Evolutionary conservation across 2,888 invertebrate genomes (phyloP), one percentile per base, ranked within the genome.

Genomic region (Incurvaria masculella): DNA sequence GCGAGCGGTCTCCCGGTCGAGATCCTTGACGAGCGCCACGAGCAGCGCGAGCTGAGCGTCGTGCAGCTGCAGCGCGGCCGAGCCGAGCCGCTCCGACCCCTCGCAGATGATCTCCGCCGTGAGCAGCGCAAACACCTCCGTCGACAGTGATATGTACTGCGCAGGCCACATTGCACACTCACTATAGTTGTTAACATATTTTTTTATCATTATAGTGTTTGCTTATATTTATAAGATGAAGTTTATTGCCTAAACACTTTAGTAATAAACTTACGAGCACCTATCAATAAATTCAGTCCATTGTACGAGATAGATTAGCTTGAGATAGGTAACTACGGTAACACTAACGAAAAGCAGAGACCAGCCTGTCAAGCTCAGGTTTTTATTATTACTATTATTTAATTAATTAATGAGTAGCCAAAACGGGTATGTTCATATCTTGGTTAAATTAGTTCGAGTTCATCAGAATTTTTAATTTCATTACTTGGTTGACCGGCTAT

Each of bases 31-130:
- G 42, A 97, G 87, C 6, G 91, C 90, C 1, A 95, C 91, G 50
- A 97, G 79, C 55, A 93, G 83, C 10, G 91, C 85, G 81, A 94
- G 92, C 68, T 96, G 95, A 44, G 94, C 91, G 59, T 95, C 94
- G 48, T 89, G 87, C 23, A 93, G 72, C 33, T 88, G 87, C 50
- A 83, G 70, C 11, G 86, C 81, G 17, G 57, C 81, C 52, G 60
- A 68, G 55, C 68, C 81, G 56, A 69, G 72, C 55, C 75, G 64
- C n/a, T 81, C 83, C 55, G 82, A 87, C 59, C 84, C 86, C 56
- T 86, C 86, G 59, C 86, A 85, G 52, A 94, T 81, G 48, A 93
- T 82, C 65, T 92, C 89, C 52, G 86, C 86, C 57, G 91, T 93
- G 62, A 97, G 83, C 53, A 96, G 89, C 48, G 85, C 84, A 63